Evolutionary conservation across 2,113 vertebrate species (phyloP), one percentile per base, ranked within the genome.

Genomic region (Sceloporus undulatus): DNA sequence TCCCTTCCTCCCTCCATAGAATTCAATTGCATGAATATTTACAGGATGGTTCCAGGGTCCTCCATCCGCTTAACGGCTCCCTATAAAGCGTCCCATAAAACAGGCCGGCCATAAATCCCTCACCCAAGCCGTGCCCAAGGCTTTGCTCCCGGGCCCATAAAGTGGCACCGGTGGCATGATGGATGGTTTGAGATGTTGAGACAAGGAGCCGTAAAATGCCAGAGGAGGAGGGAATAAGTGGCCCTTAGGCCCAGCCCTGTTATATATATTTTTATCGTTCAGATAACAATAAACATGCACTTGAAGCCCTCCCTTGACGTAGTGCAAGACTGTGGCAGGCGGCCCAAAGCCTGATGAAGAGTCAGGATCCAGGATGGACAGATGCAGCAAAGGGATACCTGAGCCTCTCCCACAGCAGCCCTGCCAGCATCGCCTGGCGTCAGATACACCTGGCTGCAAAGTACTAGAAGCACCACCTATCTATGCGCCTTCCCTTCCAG

Each of bases 1-100:
- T 18, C 74, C 38, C 81, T 18, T 68, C 38, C 81, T 48, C 48
- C 48, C 48, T 48, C 7, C 48, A 48, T 5, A 48, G 48, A 48
- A 48, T 7, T 48, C 79, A 88, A 1, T 42, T 5, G 0, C 3
- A n/a, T 91, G 74, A 92, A 94, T 95, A 94, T 94, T 92, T 90
- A 94, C 34, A 86, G 79, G 85, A 66, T 0, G 1, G 87, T 93
- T 92, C 89, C 29, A 14, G 1, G 85, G 19, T n/a, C 1, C 48
- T 68, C 84, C 75, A 79, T 68, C 23, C 89, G 89, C 89, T 23
- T 90, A 87, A 91, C 9, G 38, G 62, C 85, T 82, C 79, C 91
- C 90, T 70, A 3, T 1, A 10, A 88, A 76, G 73, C 48, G 0
- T 0, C 42, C 68, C 16, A 2, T 42, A 78, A 92, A 71, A 87